Evolutionary conservation across 2,888 invertebrate species (phyloP).

Genomic region (Meandrusa payeni): DNA sequence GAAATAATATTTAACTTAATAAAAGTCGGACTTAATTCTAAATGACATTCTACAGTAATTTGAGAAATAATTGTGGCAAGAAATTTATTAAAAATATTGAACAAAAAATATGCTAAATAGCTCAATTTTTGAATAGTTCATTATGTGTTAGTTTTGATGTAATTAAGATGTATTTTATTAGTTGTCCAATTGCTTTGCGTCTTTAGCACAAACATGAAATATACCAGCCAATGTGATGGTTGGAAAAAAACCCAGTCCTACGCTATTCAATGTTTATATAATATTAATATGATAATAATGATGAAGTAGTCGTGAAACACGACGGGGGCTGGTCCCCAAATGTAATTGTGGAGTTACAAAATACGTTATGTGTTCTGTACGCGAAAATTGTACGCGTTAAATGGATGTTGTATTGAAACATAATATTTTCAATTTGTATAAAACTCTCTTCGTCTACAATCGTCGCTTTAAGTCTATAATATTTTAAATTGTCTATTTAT

Average conservation of each 20-base stretch:
- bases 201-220: conserved; percentile 19
- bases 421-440: conserved; percentile 29
- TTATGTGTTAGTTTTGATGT: too few species aligned
- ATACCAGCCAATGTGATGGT: too few species aligned
- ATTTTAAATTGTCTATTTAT: too few species aligned
- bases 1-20: too few species aligned
- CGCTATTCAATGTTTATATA: conserved; percentile 12
- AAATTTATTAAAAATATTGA: conserved; percentile 36
- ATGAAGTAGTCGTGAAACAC: conserved; percentile 51
- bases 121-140: conserved; percentile 53
- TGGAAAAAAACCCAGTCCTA: conserved; percentile 7
- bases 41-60: too few species aligned
- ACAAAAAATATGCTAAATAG: conserved; percentile 47
- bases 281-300: conserved; percentile 20
- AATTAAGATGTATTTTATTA: too few species aligned
- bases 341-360: conserved; percentile 48
- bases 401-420: conserved; percentile 44
- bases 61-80: too few species aligned
- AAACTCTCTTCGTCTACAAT: conserved; percentile 20
- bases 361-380: conserved; percentile 69
- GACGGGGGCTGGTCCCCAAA: conserved; percentile 71
- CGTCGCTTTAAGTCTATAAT: conserved; percentile 32
- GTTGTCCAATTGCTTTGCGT: neutral
- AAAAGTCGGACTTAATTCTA: too few species aligned
- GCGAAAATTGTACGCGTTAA: conserved; percentile 49